Base-by-base conservation (phyloP, 2,888 invertebrate genomes). In the Melanchra persicariae region DNA sequence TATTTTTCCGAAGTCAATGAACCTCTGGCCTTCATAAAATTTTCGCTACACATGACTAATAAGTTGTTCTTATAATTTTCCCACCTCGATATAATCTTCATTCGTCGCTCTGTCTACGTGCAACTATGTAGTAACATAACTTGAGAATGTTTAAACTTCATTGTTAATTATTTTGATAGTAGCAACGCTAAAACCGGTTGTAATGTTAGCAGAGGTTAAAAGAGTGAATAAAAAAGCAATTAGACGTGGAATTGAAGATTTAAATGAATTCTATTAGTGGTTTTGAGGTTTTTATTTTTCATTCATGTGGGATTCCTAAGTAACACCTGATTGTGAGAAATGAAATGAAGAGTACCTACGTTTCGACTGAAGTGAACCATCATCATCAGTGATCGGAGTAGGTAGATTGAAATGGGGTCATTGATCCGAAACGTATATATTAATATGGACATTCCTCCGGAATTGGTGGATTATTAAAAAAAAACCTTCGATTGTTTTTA, bases 151-250 rank as follows among this genome's bases (percentile, higher is more conserved):
- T 51, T 34, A 30, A 60, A 52, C 43, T 57, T 65, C n/a, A 60
- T 63, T 70, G 65, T 70, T 81, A 59, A 65, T 62, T 65, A 76
- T 63, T 65, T 57, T 66, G 15, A 24, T n/a, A 51, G 63, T 24
- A 76, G 30, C 37, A 15, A 43, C 19, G 15, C 15, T 10, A 45
- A 62, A 79, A 79, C 79, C 78, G 66, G 82, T 81, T 81, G 19
- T 10, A 5, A 7, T 37, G 34, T 49, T 59, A 76, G n/a, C 54
- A 26, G n/a, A 30, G 22, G 47, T n/a, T 40, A 59, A 59, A 76
- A 52, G 10, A 55, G 40, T 15, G 6, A 63, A n/a, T n/a, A 73
- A 79, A 79, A 63, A 58, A 51, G 17, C 45, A 74, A 60, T 74
- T 70, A 57, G 15, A 24, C 10, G 19, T 57, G 8, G 15, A 30